Percentiles rank a stretch among this genome's conserved stretches.
Conservation (phyloP, 2,888 invertebrate genomes). For the Tyria jacobaeae region DNA sequence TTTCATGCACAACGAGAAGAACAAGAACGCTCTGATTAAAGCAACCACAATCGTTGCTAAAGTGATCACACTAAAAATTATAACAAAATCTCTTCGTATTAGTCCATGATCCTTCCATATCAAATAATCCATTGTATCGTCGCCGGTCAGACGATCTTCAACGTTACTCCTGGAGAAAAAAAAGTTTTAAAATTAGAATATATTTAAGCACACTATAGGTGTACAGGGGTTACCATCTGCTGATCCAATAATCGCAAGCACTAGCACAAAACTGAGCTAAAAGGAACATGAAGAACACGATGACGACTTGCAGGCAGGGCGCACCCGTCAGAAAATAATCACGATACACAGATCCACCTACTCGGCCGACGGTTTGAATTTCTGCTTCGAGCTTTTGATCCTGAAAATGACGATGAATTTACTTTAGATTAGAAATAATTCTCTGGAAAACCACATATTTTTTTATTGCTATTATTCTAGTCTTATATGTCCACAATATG, state of each 20-base stretch:
- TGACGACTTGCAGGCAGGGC: conserved; percentile 58
- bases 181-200: background rate
- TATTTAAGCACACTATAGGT: background rate
- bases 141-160: conserved; percentile 78
- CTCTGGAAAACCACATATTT: background rate
- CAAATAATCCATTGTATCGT: conserved; percentile 69
- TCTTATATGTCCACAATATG: too few species aligned
- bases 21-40: conserved; percentile 87
- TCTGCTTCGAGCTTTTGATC: conserved; percentile 77
- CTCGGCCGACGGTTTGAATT: conserved; percentile 71
- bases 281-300: conserved; percentile 76
- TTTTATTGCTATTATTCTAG: too few species aligned
- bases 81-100: conserved; percentile 64
- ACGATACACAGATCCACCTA: conserved; percentile 72
- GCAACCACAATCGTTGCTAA: conserved; percentile 86
- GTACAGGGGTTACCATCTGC: conserved; percentile 63
- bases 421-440: background rate
- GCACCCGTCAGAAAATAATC: conserved; percentile 76
- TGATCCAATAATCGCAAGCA: conserved; percentile 80
- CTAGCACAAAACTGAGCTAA: conserved; percentile 86
- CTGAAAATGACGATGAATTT: conserved; percentile 49
- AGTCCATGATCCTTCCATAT: conserved; percentile 74
- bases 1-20: conserved; percentile 89
- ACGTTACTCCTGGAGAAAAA: conserved; percentile 68
- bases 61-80: conserved; percentile 87